Evolutionary conservation across 2,797 vertebrate genomes (phyloP), one percentile per base, ranked within the genome.

Genomic region (Heterohyrax brucei): DNA sequence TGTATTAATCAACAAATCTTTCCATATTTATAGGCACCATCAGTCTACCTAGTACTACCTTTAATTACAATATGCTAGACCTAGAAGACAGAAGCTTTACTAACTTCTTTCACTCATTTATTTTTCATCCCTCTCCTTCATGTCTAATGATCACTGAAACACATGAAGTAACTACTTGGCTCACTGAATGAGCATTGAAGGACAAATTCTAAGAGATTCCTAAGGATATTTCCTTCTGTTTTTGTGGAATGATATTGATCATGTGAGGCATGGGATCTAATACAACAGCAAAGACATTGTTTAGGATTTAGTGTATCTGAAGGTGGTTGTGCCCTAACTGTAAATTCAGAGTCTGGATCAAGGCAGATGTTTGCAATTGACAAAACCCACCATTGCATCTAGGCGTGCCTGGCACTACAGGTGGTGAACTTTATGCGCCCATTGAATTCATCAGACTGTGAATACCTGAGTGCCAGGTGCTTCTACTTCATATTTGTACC

Each of bases 181-280:
- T 73, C 10, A 72, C 1, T 33, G 4, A 10, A 33, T 3, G 1
- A 21, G 14, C 76, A 7, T 14, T 59, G 21, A 30, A 89, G 12
- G 59, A 82, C 10, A 48, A 75, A 92, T 33, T 75, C 24, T 77
- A 82, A 81, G n/a, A 53, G 4, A 78, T 33, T 75, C 19, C 21
- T 61, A 89, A 75, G 84, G 39, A 12, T 59, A 75, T 19, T 59
- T 66, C 68, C 18, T 87, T 82, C 66, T 68, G 22, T 12, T 89
- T 88, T 50, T 72, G 21, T 73, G 88, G 93, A 91, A 48, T n/a
- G 68, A 22, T 56, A 87, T 94, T 93, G 91, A 96, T 94, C 92
- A 83, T 87, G 64, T 7, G 13, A 94, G 48, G 12, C 75, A 73
- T 33, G 68, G 53, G 33, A 62, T 39, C 68, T 70, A 77, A 73